phyloP scores from a whole-genome alignment of 1,140 invertebrate species.

The Manduca sexta region DNA sequence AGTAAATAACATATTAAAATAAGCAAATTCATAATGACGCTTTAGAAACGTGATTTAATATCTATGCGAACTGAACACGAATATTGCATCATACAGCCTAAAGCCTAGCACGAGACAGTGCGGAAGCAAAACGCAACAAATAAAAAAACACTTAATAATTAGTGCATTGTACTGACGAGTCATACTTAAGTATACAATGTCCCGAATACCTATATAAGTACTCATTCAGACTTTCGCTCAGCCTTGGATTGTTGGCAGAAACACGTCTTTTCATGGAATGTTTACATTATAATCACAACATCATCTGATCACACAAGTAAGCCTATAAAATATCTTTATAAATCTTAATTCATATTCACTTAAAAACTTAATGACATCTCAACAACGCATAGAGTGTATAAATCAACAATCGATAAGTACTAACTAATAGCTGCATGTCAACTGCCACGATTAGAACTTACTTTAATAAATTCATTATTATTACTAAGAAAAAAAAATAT shows the following conservation, averaged over 20 bases:
- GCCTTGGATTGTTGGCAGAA: slow-evolving; percentile 46
- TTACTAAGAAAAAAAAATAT: background rate
- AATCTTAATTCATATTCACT: slow-evolving; percentile 26
- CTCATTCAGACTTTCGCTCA: slow-evolving; percentile 53
- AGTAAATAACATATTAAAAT: no score
- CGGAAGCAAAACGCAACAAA: background rate
- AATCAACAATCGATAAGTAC: slow-evolving; percentile 50
- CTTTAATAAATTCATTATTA: background rate
- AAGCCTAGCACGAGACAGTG: background rate
- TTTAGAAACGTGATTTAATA: no score
- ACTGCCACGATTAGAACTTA: no score
- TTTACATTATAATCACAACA: slow-evolving; percentile 44
- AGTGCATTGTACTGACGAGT: slow-evolving; percentile 41
- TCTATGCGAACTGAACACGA: no score
- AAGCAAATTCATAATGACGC: no score
- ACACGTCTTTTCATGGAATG: slow-evolving; percentile 61
- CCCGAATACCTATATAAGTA: slow-evolving; percentile 42
- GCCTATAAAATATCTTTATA: background rate
- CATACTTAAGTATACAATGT: slow-evolving; percentile 18
- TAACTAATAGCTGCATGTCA: slow-evolving; percentile 6
- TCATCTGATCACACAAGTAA: slow-evolving; percentile 4
- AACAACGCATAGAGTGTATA: slow-evolving; percentile 54
- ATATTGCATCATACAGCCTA: no score
- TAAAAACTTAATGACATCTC: slow-evolving; percentile 32
- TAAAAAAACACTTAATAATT: slow-evolving; percentile 33